Evolutionary conservation across 2,888 invertebrate genomes (phyloP).

Genomic region (Chymomyza procnemis): DNA sequence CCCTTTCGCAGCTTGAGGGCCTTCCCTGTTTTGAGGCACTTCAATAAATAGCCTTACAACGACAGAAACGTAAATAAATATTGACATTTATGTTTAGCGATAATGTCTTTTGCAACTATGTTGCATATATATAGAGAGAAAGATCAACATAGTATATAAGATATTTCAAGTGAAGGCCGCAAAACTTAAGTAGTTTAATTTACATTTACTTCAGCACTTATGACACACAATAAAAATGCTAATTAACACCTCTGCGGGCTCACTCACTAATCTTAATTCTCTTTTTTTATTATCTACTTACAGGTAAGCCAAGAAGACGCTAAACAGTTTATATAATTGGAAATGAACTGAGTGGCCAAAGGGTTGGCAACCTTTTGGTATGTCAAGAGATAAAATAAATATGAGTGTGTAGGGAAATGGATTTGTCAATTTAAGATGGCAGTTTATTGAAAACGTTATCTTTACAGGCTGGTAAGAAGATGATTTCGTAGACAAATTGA

Average conservation of each 20-base stretch:
- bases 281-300: neutral
- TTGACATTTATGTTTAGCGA: slow-evolving; percentile 63
- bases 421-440: no score
- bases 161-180: neutral
- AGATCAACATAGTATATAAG: neutral
- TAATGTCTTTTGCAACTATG: slow-evolving; percentile 29
- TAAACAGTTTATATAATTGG: slow-evolving; percentile 26
- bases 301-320: slow-evolving; percentile 12
- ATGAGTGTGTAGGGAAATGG: no score
- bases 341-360: slow-evolving; percentile 44
- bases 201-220: neutral
- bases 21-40: slow-evolving; percentile 19
- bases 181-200: neutral
- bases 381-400: neutral
- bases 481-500: no score
- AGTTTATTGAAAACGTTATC: no score
- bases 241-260: slow-evolving; percentile 57
- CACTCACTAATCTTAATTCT: neutral
- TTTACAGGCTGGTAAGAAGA: no score
- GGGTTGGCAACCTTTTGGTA: slow-evolving; percentile 24
- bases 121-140: slow-evolving; percentile 12
- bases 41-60: slow-evolving; percentile 38
- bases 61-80: slow-evolving; percentile 52
- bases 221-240: slow-evolving; percentile 37
- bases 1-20: no score